A percentile compares a stretch with the other conserved stretches of the same genome.
Conservation (phyloP, 2,113 vertebrate species). For the Echinops telfairi region DNA sequence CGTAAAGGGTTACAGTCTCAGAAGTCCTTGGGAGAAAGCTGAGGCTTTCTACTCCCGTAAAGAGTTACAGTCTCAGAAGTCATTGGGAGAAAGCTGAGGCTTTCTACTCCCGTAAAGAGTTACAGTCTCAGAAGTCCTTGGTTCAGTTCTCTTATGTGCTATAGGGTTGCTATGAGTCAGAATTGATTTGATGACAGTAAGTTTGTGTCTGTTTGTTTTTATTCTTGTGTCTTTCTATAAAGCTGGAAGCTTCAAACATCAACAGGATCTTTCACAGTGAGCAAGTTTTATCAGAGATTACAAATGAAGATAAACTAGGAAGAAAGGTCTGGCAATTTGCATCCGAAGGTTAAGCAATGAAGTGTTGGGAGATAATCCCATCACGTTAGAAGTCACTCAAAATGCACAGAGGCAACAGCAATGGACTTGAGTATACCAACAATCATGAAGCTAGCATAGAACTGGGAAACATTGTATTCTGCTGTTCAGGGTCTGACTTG, state of each 20-base stretch:
- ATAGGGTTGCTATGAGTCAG: no score
- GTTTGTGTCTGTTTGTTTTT: no score
- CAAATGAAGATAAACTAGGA: neutral
- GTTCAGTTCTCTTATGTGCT: no score
- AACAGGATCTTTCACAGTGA: neutral
- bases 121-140: no score
- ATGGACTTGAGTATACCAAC: neutral
- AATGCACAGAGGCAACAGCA: neutral
- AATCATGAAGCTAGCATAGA: neutral
- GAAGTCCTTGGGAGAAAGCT: no score
- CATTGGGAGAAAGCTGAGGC: no score
- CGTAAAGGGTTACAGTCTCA: no score
- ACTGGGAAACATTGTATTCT: neutral
- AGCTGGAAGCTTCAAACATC: neutral
- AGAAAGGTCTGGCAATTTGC: neutral
- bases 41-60: no score
- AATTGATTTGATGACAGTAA: no score
- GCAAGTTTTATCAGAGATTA: neutral
- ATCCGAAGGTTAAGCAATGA: neutral
- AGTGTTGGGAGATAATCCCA: neutral
- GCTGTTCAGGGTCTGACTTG: neutral
- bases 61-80: no score
- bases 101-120: no score
- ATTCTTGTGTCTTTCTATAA: no score
- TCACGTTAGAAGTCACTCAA: neutral